Conservation (phyloP, 1,140 invertebrate species). For the Pemphigus obesinymphae region DNA sequence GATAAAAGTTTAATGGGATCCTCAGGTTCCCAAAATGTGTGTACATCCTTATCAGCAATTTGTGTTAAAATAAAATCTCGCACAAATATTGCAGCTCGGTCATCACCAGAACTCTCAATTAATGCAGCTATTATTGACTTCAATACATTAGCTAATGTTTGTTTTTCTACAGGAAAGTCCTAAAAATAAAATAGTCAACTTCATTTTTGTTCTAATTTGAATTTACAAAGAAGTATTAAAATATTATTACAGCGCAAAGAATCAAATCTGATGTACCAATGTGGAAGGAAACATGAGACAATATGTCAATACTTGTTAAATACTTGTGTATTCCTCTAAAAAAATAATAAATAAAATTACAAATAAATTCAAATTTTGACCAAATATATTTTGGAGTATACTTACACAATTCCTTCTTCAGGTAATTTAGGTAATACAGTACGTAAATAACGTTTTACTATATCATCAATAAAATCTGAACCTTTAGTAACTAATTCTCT, state of each 20-base stretch:
- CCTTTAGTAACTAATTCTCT: conserved; percentile 63
- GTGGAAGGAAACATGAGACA: conserved; percentile 65
- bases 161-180: conserved; percentile 69
- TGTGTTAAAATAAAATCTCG: conserved; percentile 80
- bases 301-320: conserved; percentile 61
- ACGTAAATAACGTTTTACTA: conserved; percentile 59
- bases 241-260: conserved; percentile 61
- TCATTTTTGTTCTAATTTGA: too few species aligned
- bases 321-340: conserved; percentile 60
- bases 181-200: conserved; percentile 51
- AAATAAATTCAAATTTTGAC: neutral
- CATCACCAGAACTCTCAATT: conserved; percentile 58
- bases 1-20: conserved; percentile 69
- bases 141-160: conserved; percentile 68
- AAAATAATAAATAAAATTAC: neutral
- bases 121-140: conserved; percentile 78
- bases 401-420: conserved; percentile 61
- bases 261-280: conserved; percentile 80
- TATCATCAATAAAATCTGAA: conserved; percentile 56
- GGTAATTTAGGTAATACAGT: conserved; percentile 67
- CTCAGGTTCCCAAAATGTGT: conserved; percentile 73
- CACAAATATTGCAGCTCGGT: conserved; percentile 68
- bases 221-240: neutral
- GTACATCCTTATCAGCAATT: conserved; percentile 73
- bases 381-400: conserved; percentile 45